phyloP scores from a whole-genome alignment of 2,888 invertebrate species.

The Dione vanillae region DNA sequence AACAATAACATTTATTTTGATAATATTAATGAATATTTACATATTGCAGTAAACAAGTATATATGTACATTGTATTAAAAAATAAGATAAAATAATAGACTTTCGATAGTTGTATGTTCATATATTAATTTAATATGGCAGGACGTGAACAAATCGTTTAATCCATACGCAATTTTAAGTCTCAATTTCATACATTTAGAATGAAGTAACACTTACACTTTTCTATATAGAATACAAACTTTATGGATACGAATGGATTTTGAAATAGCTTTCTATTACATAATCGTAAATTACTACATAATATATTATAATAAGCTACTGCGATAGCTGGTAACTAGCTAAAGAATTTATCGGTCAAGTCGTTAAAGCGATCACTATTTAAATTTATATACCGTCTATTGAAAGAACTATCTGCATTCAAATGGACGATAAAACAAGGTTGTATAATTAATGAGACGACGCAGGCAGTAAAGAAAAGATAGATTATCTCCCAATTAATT shows the following conservation, averaged over 20 bases:
- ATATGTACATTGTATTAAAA: no score
- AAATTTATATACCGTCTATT: constrained; percentile 18
- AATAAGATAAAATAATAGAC: no score
- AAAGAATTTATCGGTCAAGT: constrained; percentile 16
- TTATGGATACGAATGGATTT: background rate
- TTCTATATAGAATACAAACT: background rate
- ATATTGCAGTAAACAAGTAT: no score
- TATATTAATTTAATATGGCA: background rate
- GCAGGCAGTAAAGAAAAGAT: constrained; percentile 19
- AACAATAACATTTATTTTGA: background rate
- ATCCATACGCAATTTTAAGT: background rate
- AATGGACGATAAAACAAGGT: constrained; percentile 25
- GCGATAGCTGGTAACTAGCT: background rate
- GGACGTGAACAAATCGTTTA: background rate
- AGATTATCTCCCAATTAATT: constrained; percentile 19
- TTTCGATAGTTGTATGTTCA: background rate
- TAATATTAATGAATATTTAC: background rate
- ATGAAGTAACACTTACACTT: background rate
- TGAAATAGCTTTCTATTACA: background rate
- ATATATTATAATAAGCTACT: constrained; percentile 1
- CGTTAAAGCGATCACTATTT: constrained; percentile 21
- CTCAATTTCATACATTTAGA: background rate
- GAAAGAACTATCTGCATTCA: constrained; percentile 16
- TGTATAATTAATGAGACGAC: constrained; percentile 22
- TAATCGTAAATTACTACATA: background rate